phyloP scores from a whole-genome alignment of 2,113 vertebrate genomes.

The Crotalus tigris region DNA sequence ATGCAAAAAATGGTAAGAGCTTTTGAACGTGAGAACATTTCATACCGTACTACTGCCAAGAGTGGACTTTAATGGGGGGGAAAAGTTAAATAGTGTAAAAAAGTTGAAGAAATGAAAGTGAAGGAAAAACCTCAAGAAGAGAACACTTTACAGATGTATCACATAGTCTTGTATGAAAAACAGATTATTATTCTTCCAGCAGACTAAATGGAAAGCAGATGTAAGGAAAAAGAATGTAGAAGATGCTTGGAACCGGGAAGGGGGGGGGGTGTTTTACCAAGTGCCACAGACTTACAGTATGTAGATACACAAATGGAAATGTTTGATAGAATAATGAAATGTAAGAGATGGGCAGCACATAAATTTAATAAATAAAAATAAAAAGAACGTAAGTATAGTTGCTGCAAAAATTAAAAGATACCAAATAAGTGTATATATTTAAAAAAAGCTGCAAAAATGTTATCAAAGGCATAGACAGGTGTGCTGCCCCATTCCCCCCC shows the following conservation, averaged over 20 bases:
- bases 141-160: neutral
- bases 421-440: neutral
- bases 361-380: too few relatives aligned
- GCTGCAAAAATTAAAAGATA: neutral
- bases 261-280: neutral
- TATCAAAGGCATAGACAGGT: neutral
- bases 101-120: neutral
- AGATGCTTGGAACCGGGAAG: neutral
- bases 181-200: neutral
- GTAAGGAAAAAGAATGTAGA: neutral
- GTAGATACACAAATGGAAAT: neutral
- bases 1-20: neutral
- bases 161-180: neutral
- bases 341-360: neutral
- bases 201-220: neutral
- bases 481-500: neutral
- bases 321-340: neutral
- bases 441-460: neutral
- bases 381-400: neutral
- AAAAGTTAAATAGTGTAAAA: neutral
- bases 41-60: neutral
- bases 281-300: neutral
- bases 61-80: neutral
- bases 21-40: neutral
- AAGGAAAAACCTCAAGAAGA: neutral